phyloP scores from a whole-genome alignment of 64 coral and sea anemone genomes.

The Montipora capricornis region DNA sequence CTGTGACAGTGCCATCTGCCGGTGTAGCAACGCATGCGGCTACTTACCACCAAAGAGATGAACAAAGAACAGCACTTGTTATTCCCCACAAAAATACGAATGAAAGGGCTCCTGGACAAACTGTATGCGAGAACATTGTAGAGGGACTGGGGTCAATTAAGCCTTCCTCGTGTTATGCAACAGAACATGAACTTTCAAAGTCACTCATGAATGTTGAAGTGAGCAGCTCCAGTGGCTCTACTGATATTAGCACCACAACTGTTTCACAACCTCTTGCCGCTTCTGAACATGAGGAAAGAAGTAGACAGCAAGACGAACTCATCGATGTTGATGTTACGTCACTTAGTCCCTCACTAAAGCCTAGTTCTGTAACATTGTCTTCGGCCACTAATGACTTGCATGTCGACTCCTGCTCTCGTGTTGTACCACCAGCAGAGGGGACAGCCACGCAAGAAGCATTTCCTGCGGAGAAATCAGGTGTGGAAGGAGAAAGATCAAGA shows the following conservation, averaged over 20 bases:
- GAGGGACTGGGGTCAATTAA: not conserved
- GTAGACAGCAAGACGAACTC: not conserved
- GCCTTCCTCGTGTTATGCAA: not conserved
- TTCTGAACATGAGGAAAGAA: not conserved
- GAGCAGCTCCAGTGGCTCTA: not conserved
- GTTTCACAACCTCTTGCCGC: not conserved
- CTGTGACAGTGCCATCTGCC: not conserved
- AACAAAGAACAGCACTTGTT: not conserved
- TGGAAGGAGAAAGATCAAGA: not conserved
- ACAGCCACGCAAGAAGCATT: not conserved
- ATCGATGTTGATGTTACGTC: slow-evolving; percentile 30
- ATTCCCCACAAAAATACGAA: not conserved
- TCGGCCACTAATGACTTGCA: not conserved
- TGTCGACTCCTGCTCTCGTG: not conserved
- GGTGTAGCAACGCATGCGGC: not conserved
- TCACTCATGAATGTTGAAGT: not conserved
- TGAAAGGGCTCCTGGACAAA: not conserved
- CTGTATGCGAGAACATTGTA: not conserved
- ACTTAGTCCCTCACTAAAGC: not conserved
- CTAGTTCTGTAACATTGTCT: not conserved
- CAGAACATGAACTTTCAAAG: not conserved
- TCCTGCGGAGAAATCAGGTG: not conserved
- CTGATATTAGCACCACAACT: not conserved
- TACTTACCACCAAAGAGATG: not conserved
- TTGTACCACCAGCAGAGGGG: not conserved